Conservation (phyloP, 1,140 invertebrate genomes). For the Pachypeltis micranthus region DNA sequence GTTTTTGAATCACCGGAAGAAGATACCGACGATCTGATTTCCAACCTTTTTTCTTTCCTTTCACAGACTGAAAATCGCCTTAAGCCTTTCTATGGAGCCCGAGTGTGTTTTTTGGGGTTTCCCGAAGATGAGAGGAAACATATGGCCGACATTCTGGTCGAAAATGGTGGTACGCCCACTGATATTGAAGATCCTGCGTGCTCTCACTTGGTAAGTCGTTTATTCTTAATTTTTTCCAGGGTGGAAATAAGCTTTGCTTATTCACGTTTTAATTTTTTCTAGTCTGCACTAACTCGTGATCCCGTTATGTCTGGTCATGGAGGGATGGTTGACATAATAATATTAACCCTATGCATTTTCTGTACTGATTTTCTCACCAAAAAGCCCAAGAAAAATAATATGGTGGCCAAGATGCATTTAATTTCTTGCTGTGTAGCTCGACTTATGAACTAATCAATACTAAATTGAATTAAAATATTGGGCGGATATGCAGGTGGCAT, state of each 20-base stretch:
- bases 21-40: not conserved
- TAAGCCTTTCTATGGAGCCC: constrained; percentile 76
- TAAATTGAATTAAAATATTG: no score
- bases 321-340: no score
- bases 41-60: constrained; percentile 21
- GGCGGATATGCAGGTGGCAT: no score
- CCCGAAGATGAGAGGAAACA: constrained; percentile 74
- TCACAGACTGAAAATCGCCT: constrained; percentile 53
- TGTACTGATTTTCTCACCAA: no score
- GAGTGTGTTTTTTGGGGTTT: constrained; percentile 81
- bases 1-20: not conserved
- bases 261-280: constrained; percentile 3
- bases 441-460: no score
- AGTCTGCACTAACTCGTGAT: not conserved
- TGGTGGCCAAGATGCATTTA: no score
- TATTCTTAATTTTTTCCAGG: constrained; percentile 3
- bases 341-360: no score
- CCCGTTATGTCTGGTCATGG: no score
- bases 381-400: no score
- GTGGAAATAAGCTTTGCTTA: not conserved
- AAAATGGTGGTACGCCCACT: constrained; percentile 69
- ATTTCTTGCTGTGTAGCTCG: no score
- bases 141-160: constrained; percentile 76
- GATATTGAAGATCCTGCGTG: constrained; percentile 64
- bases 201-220: constrained; percentile 75